Conservation (phyloP, 2,113 vertebrate species). For the Corythoichthys haematopterus region DNA sequence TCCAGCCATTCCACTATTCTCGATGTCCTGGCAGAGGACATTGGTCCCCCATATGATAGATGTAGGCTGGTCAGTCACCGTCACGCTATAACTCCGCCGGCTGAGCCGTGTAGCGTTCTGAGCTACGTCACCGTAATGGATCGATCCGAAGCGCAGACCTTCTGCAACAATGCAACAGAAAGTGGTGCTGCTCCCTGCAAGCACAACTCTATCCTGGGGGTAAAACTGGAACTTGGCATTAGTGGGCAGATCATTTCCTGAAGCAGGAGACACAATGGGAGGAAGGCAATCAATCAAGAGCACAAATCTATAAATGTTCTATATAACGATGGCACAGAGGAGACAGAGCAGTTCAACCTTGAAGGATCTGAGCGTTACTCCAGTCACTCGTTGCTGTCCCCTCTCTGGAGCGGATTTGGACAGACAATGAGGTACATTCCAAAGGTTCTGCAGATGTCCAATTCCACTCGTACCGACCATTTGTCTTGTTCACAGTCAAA, state of each 20-base stretch:
- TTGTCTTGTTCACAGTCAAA: constrained; percentile 15
- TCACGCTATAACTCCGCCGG: constrained; percentile 53
- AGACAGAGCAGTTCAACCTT: constrained; percentile 36
- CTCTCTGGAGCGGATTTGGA: constrained; percentile 61
- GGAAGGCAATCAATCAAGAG: neutral
- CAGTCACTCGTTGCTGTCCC: constrained; percentile 55
- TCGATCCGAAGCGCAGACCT: constrained; percentile 4
- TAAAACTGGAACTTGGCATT: constrained; percentile 18
- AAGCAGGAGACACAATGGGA: constrained; percentile 4
- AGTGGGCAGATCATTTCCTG: constrained; percentile 55
- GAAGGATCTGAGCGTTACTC: constrained; percentile 51
- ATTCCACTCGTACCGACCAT: constrained; percentile 49
- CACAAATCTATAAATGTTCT: neutral
- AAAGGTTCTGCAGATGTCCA: constrained; percentile 70
- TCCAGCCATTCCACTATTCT: neutral
- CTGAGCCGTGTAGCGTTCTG: constrained; percentile 53
- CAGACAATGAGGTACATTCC: constrained; percentile 67
- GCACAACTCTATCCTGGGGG: constrained; percentile 50
- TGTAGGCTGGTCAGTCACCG: constrained; percentile 21
- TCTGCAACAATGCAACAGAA: constrained; percentile 70
- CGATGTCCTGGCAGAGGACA: constrained; percentile 24
- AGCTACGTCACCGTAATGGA: neutral
- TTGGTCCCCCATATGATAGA: constrained; percentile 46
- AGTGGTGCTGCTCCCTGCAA: constrained; percentile 53
- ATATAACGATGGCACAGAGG: neutral